Evolutionary conservation across 2,113 vertebrate genomes (phyloP), one percentile per base, ranked within the genome.

Genomic region (Crotalus viridis): DNA sequence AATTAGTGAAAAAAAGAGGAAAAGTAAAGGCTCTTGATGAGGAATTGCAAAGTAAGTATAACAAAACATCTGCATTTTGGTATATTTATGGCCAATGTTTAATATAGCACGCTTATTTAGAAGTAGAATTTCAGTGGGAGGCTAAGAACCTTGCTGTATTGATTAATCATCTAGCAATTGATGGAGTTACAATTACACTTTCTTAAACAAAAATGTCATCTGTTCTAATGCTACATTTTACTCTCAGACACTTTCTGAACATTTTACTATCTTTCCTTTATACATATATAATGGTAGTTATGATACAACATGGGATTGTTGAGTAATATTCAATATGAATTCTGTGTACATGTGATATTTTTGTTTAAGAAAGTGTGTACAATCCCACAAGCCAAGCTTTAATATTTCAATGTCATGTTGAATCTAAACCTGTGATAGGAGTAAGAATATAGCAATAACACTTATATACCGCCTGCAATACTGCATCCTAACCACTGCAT

Each of bases 21-120:
- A 99, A 99, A 96, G 99, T 99, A 54, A 99, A 99, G 96, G 98
- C 98, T 24, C 97, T 99, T 88, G 98, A 99, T 93, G 99, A 99
- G 94, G 98, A 99, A 90, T 95, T 99, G 43, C 98, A 98, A 96
- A 99, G 99, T 99, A 96, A 91, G 99, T 98, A 92, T 92, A 57
- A 43, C 28, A 94, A 93, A 95, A 94, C n/a, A 5, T 28, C 5
- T 94, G 94, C 92, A 0, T 89, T 91, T 94, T 95, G 92, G 93
- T 89, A 88, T 26, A 39, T 57, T 39, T 88, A 52, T 92, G 93
- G 54, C 61, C n/a, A 91, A 51, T 56, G 17, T 81, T 39, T 54
- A 91, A 52, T 22, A 26, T 85, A 91, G 21, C n/a, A 26, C 39
- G 64, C 22, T 69, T 69, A 46, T 24, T 89, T n/a, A 61, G 33